A percentile compares a stretch with the other conserved stretches of the same genome.
These are phyloP conservation scores for Metopolophium dirhodum DNA, from an alignment of 1,140 invertebrate species.

Conservation along the genomic window DNA sequence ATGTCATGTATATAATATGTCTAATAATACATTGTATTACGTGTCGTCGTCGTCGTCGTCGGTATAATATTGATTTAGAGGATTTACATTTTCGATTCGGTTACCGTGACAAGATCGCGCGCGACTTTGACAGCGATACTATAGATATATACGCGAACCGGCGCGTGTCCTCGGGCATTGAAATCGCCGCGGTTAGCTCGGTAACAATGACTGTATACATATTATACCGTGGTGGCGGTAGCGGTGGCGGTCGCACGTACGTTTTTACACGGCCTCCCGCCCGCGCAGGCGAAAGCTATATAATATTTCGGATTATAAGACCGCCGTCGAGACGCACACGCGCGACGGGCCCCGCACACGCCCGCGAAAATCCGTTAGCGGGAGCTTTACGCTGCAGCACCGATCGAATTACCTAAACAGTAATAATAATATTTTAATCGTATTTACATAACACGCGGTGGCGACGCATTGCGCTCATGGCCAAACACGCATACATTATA, in stretches of 20 bases:
- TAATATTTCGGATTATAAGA: conserved; percentile 33
- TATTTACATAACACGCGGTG: neutral
- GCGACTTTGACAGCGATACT: neutral
- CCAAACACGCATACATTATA: neutral
- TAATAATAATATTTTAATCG: neutral
- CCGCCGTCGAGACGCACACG: neutral
- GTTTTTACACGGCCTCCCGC: neutral
- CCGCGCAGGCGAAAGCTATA: neutral
- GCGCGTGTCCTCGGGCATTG: neutral
- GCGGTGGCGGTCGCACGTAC: neutral
- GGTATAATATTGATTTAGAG: conserved; percentile 37
- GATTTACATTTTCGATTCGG: conserved; percentile 54
- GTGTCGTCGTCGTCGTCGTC: neutral
- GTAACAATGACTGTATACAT: neutral
- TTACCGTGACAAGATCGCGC: conserved; percentile 28
- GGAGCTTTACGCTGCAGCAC: neutral
- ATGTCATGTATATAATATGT: neutral
- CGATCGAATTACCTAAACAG: conserved; percentile 15
- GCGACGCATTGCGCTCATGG: too few relatives aligned
- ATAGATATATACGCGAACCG: neutral
- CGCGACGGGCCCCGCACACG: neutral
- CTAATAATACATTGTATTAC: neutral
- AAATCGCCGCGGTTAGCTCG: neutral
- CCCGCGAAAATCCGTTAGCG: neutral
- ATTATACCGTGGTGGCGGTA: neutral